Conservation (phyloP, 2,888 invertebrate genomes). For the Griposia aprilina region DNA sequence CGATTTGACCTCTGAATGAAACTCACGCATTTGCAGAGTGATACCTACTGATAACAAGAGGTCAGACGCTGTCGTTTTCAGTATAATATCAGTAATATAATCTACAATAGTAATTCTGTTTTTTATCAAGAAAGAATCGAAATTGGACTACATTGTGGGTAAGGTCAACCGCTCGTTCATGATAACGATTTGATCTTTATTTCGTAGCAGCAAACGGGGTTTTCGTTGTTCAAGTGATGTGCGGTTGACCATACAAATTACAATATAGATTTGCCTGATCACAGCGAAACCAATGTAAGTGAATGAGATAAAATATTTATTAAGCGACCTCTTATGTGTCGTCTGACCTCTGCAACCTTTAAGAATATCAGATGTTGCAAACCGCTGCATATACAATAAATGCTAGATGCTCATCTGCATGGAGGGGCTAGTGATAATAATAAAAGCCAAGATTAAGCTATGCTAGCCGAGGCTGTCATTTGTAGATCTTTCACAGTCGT, state of each 20-base stretch:
- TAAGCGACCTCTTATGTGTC: slow-evolving; percentile 21
- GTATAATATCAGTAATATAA: background rate
- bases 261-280: background rate
- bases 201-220: no score
- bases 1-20: slow-evolving; percentile 1
- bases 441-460: no score
- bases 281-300: background rate
- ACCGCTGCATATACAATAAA: slow-evolving; percentile 22
- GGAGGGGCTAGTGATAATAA: no score
- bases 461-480: no score
- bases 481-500: no score
- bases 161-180: no score
- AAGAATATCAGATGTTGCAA: slow-evolving; percentile 33
- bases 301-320: background rate
- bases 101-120: background rate
- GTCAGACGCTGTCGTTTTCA: background rate
- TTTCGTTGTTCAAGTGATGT: background rate
- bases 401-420: slow-evolving; percentile 11
- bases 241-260: background rate
- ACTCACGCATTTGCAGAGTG: background rate
- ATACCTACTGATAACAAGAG: background rate
- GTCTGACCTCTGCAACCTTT: slow-evolving; percentile 27
- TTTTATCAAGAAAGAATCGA: no score
- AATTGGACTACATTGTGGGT: no score
- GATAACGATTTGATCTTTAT: no score